phyloP scores from a whole-genome alignment of 2,888 invertebrate genomes.

The Perdita meconis region DNA sequence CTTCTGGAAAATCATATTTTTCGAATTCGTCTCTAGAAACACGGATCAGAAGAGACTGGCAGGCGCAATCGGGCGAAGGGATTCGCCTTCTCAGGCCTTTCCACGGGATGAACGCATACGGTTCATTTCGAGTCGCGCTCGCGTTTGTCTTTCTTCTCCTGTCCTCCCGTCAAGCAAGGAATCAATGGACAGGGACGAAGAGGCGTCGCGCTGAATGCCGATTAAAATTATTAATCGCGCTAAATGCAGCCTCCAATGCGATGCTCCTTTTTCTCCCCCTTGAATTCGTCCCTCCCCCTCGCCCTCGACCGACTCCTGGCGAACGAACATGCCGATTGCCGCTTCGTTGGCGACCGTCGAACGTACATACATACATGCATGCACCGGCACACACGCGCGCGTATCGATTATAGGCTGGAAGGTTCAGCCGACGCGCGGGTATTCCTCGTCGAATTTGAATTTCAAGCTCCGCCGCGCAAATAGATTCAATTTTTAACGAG shows the following conservation, averaged over 20 bases:
- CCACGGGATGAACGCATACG: neutral
- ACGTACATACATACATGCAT: conserved; percentile 1
- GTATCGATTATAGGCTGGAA: conserved; percentile 71
- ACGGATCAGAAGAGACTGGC: too few species aligned
- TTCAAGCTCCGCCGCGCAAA: conserved; percentile 75
- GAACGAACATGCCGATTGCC: conserved; percentile 17
- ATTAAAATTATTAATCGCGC: conserved; percentile 26
- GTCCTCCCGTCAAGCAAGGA: neutral
- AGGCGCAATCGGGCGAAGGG: too few species aligned
- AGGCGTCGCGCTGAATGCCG: conserved; percentile 1
- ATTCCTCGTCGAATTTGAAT: conserved; percentile 75
- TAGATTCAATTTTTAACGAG: conserved; percentile 80
- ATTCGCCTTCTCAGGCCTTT: neutral
- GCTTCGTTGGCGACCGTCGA: conserved; percentile 11
- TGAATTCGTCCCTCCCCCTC: neutral
- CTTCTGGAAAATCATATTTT: too few species aligned
- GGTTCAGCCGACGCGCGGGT: conserved; percentile 48
- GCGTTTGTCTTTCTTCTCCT: neutral
- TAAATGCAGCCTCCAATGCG: conserved; percentile 1
- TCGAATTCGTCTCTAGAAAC: too few species aligned
- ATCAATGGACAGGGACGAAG: neutral
- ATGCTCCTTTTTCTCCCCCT: conserved; percentile 2
- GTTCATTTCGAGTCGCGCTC: neutral
- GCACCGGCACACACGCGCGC: conserved; percentile 15
- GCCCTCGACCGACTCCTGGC: too few species aligned